phyloP scores from a whole-genome alignment of 2,888 invertebrate genomes.

The Biston betularia region DNA sequence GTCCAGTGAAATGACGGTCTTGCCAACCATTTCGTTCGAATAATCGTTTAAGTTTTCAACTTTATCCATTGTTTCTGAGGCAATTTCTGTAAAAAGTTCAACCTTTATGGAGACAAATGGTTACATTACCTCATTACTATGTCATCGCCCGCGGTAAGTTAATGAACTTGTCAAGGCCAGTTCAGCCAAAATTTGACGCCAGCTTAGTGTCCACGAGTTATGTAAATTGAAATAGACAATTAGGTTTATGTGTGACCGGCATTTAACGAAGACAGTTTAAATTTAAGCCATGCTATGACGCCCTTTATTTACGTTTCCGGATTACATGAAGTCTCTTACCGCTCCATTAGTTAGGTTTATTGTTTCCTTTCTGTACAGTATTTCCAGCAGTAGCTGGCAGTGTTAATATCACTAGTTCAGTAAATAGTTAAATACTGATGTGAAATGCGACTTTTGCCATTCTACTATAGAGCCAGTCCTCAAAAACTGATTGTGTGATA shows the following conservation, averaged over 20 bases:
- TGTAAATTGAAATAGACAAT: conserved; percentile 66
- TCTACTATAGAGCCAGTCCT: no score
- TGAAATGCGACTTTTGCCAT: no score
- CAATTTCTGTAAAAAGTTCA: conserved; percentile 45
- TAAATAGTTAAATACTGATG: no score
- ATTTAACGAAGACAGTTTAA: conserved; percentile 36
- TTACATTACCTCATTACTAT: conserved; percentile 53
- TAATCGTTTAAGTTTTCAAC: conserved; percentile 46
- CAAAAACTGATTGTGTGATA: no score
- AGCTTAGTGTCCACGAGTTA: conserved; percentile 56
- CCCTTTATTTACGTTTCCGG: conserved; percentile 28
- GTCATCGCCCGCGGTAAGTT: conserved; percentile 51
- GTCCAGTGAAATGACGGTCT: conserved; percentile 15
- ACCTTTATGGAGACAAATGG: conserved; percentile 48
- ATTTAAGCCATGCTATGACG: conserved; percentile 3
- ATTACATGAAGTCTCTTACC: conserved; percentile 16
- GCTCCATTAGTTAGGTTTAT: conserved; percentile 3
- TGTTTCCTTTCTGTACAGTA: conserved; percentile 34
- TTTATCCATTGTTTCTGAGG: conserved; percentile 29
- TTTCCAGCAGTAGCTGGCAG: conserved; percentile 15
- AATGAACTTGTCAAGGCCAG: conserved; percentile 70
- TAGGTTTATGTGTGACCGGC: conserved; percentile 57
- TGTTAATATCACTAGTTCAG: not conserved
- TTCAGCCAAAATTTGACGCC: conserved; percentile 56
- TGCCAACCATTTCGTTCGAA: conserved; percentile 36